These are phyloP conservation scores for Actinia equina DNA, from an alignment of 64 coral and sea anemone species.

Conservation along the genomic window DNA sequence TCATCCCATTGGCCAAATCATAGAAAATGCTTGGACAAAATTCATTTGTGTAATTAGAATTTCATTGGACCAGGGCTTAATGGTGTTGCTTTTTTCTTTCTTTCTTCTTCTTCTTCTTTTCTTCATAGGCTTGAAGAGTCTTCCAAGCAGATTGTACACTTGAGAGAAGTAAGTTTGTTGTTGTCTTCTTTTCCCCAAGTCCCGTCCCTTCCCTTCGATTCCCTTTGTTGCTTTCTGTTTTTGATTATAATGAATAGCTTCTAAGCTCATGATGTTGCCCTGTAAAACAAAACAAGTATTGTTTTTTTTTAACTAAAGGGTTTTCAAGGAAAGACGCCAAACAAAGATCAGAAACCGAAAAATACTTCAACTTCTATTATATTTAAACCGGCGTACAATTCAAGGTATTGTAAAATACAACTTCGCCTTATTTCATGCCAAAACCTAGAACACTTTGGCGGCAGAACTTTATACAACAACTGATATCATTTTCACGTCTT, in stretches of 20 bases:
- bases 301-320: neutral
- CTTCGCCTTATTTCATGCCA: neutral
- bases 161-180: slow-evolving; percentile 50
- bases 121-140: slow-evolving; percentile 60
- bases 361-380: slow-evolving; percentile 76
- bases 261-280: neutral
- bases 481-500: neutral
- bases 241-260: neutral
- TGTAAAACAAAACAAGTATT: neutral
- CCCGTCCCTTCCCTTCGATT: neutral
- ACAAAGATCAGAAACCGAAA: slow-evolving; percentile 52
- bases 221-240: neutral
- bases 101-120: neutral
- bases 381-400: slow-evolving; percentile 79
- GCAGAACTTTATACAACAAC: too few species aligned
- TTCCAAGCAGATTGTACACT: slow-evolving; percentile 48
- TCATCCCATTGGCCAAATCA: too few species aligned
- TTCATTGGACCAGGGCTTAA: too few species aligned
- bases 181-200: neutral
- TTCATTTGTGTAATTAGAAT: too few species aligned
- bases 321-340: slow-evolving; percentile 25
- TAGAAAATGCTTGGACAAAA: too few species aligned
- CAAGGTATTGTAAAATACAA: slow-evolving; percentile 45
- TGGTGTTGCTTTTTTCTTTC: neutral
- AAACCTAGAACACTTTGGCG: neutral